Base-by-base conservation (phyloP, 2,797 vertebrate species). In the Bufotes viridis region DNA sequence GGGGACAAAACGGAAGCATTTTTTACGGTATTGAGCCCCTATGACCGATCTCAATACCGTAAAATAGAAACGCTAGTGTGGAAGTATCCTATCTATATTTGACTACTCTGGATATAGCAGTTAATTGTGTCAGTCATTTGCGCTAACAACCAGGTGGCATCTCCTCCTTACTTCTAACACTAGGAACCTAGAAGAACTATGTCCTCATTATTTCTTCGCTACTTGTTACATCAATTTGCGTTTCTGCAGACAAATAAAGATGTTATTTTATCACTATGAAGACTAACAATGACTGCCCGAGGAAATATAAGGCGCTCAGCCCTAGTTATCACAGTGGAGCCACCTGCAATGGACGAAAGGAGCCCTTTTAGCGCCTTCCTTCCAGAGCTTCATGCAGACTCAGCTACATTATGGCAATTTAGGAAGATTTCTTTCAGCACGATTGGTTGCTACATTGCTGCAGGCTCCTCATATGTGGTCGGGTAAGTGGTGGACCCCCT, bases 301-400 rank as follows among this genome's bases (percentile, higher is more conserved):
- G 51, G 75, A 13, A 2, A 1, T 24, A 15, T 0, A 42, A 18
- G 70, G 24, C 84, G 85, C 65, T 11, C 88, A 42, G 87, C n/a
- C 42, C 87, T 14, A 63, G 85, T 49, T 63, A 85, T 53, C 58
- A 53, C 34, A 67, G 14, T 60, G 65, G 87, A 85, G 67, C 20
- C 82, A n/a, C 20, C 60, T 29, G 24, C 61, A 58, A n/a, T 78
- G 49, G 42, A 22, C 42, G 42, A 49, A 26, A 49, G 18, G 18
- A 49, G 17, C 2, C 34, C 49, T 74, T 29, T 74, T n/a, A 7
- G 0, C 1, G n/a, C 53, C 0, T 22, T 3, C n/a, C 49, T 14
- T 20, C 2, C 17, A 18, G 26, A 34, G 29, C 17, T 18, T 76
- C 42, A 20, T 42, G 70, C 14, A 42, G 70, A 67, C 13, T 8